Base-by-base conservation (phyloP, 1,140 invertebrate species). In the Galleria mellonella region DNA sequence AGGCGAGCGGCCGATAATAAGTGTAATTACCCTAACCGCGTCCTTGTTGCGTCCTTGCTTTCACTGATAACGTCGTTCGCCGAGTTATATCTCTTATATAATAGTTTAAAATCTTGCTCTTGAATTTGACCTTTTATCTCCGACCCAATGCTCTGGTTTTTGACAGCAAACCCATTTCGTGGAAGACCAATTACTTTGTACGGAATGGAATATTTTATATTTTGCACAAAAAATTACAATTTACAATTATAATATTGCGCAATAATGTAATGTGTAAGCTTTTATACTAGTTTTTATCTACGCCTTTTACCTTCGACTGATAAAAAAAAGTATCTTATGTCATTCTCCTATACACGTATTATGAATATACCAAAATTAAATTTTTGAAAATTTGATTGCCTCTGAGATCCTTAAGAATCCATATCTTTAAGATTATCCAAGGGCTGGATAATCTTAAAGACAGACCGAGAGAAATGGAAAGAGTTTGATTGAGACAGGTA, bases 41-140 rank as follows among this genome's bases (percentile, higher is more conserved):
- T 74, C 72, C 75, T 79, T 74, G 65, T 60, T 62, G 36, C 63
- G 76, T 78, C 74, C 74, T 78, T 76, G 72, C 77, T 82, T 82
- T 82, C 76, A 77, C 77, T 82, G 77, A 82, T 82, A 82, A 78
- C 64, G 55, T 43, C n/a, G 55, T 43, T 60, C 56, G 46, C 51
- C 52, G 40, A 54, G 39, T 46, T 60, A 23, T 61, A 66, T 57
- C 50, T 62, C 51, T 73, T 81, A 73, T 72, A 62, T 81, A 71
- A 74, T 62, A 44, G 47, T 40, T 45, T 39, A 47, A 58, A 57
- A 58, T 48, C 55, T 58, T 44, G 44, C 32, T 36, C 11, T 43
- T 39, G 27, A 45, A 38, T 44, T 28, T 54, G 47, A 47, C 45
- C 42, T 43, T 47, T 32, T 49, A 15, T 51, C 54, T 42, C 36